Evolutionary conservation across 2,113 vertebrate genomes (phyloP), one percentile per base, ranked within the genome.

Genomic region (Pteropus alecto): DNA sequence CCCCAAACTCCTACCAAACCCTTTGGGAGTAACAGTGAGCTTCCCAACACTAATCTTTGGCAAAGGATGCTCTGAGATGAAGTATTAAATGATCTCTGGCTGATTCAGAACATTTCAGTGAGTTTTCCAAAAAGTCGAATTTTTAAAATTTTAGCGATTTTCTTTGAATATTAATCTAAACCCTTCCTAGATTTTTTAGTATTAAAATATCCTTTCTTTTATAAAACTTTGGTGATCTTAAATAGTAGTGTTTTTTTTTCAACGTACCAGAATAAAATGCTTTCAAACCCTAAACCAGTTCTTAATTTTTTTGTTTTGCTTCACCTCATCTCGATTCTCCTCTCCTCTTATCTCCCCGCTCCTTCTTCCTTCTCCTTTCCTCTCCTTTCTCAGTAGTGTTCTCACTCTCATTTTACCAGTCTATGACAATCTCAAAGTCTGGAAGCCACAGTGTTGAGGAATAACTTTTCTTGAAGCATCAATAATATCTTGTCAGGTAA

Each of bases 101-200:
- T 58, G 83, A 73, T 87, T 73, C 30, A 95, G n/a, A 33, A 48
- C 24, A 60, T 38, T 43, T 68, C n/a, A 60, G 33, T 73, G 70
- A 87, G 24, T 70, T 93, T 94, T 54, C 38, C 4, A 4, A 46
- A 84, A 81, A 26, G 0, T 22, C 76, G 7, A 58, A 28, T 71
- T 70, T 90, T 95, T 83, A 28, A 73, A 97, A 83, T 90, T 77
- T 65, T 51, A 78, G n/a, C 13, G 60, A 67, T 43, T 90, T 90
- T 71, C 33, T 93, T 82, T 95, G 65, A 71, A 35, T 78, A 35
- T 60, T 0, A 65, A 93, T 54, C 18, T 63, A 82, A 91, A 11
- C 1, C 5, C 8, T 67, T 84, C 24, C 2, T n/a, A 76, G 56
- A 33, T 14, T 83, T 84, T 68, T 84, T 68, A 9, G 7, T 38